Conservation (phyloP, 2,888 invertebrate species). For the Amblyjoppa fuscipennis region DNA sequence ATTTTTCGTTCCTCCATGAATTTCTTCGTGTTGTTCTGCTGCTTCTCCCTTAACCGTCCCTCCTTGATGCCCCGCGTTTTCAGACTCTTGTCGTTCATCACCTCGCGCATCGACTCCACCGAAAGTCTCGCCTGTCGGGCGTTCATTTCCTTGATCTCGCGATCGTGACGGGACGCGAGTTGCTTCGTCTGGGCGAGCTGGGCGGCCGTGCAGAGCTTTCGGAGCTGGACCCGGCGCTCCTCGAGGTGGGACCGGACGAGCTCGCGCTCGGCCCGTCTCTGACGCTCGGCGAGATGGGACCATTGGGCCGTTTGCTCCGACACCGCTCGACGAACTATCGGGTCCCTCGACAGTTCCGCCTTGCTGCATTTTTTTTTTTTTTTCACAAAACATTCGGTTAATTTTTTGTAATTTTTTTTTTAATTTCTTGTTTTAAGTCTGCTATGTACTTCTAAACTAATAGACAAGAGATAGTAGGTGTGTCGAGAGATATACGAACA, state of each 20-base stretch:
- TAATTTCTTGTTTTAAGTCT: slow-evolving; percentile 7
- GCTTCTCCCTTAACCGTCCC: slow-evolving; percentile 96
- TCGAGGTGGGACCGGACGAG: slow-evolving; percentile 93
- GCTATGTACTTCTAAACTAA: slow-evolving; percentile 36
- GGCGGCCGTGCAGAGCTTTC: slow-evolving; percentile 92
- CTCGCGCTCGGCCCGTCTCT: slow-evolving; percentile 93
- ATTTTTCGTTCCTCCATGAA: slow-evolving; percentile 98
- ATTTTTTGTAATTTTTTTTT: slow-evolving; percentile 13
- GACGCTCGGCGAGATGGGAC: slow-evolving; percentile 95
- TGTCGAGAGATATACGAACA: slow-evolving; percentile 13
- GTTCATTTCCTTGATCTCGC: slow-evolving; percentile 98
- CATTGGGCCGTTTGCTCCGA: slow-evolving; percentile 97
- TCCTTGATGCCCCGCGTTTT: slow-evolving; percentile 99
- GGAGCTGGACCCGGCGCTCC: slow-evolving; percentile 90
- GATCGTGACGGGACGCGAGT: slow-evolving; percentile 94
- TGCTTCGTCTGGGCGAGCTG: slow-evolving; percentile 96
- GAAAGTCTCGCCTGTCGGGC: slow-evolving; percentile 97
- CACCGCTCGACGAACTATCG: slow-evolving; percentile 93
- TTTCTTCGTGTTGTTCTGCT: slow-evolving; percentile 98
- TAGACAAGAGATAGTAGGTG: slow-evolving; percentile 22
- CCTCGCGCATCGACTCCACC: slow-evolving; percentile 98
- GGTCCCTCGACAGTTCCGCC: slow-evolving; percentile 92
- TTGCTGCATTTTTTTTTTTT: slow-evolving; percentile 87
- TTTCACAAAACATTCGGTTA: slow-evolving; percentile 42
- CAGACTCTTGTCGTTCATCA: slow-evolving; percentile 97